Evolutionary conservation across 2,888 invertebrate species (phyloP).

Genomic region (Sturmia bella): DNA sequence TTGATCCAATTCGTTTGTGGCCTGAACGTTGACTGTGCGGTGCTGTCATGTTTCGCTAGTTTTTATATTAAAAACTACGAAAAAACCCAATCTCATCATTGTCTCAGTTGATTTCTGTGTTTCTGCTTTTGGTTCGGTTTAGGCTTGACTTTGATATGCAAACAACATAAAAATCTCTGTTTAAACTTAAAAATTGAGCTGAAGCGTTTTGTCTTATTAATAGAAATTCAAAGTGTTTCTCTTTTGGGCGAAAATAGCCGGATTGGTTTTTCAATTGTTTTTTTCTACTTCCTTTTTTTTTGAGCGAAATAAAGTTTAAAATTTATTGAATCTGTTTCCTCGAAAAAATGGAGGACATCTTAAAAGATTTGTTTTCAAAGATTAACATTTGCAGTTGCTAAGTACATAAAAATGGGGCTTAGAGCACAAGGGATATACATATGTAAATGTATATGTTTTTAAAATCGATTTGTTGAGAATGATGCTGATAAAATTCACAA

Average conservation of each 20-base stretch:
- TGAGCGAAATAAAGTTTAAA: neutral
- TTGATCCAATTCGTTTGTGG: constrained; percentile 71
- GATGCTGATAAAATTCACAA: too few species aligned
- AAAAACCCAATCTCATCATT: constrained; percentile 46
- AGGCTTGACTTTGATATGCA: constrained; percentile 51
- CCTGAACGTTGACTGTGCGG: constrained; percentile 78
- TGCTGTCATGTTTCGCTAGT: constrained; percentile 73
- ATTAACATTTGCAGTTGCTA: too few species aligned
- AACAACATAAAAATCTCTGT: constrained; percentile 56
- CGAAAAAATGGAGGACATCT: constrained; percentile 71
- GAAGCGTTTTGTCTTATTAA: constrained; percentile 10
- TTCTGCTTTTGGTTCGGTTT: constrained; percentile 34
- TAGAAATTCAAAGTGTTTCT: constrained; percentile 25
- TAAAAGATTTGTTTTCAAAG: neutral
- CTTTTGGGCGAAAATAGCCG: constrained; percentile 29
- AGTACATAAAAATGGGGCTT: too few species aligned
- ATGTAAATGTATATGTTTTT: too few species aligned
- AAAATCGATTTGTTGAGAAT: too few species aligned
- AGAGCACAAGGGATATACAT: too few species aligned
- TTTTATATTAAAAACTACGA: constrained; percentile 77
- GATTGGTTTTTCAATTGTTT: neutral
- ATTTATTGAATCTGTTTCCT: constrained; percentile 67
- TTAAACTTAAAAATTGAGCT: constrained; percentile 24
- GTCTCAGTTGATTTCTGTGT: constrained; percentile 34
- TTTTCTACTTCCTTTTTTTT: constrained; percentile 49